Base-by-base conservation (phyloP, 2,888 invertebrate genomes). In the Nesidiocoris tenuis region DNA sequence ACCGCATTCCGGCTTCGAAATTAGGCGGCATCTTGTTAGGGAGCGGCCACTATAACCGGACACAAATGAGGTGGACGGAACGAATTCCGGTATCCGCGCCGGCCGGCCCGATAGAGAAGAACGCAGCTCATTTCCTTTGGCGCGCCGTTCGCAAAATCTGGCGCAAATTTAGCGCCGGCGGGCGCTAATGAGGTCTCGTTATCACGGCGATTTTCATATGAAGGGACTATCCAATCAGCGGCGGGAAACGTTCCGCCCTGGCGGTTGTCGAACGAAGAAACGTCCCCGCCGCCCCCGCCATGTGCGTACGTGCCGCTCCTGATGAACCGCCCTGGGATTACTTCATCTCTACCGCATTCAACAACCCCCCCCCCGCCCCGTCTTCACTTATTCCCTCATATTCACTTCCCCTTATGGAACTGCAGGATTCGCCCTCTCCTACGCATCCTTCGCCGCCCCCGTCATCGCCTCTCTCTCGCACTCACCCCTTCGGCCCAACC, bases 271-370 rank as follows among this genome's bases (percentile, higher is more conserved):
- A 39, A 39, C 39, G 39, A 39, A 39, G 39, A 39, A 39, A 39
- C 39, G 39, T 12, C 12, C 39, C 61, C 12, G 17, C 12, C 39
- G 5, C 39, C 39, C 12, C 39, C 39, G 63, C 24, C 16, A 65
- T 74, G 74, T 75, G 74, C 17, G 66, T 57, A 66, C 74, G 74
- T 66, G 74, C 74, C 74, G 63, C 25, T 64, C 59, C 74, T 66
- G 74, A 75, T 75, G 74, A 75, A 75, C 74, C 74, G 22, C 66
- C 74, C 25, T 66, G 39, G 74, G 74, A 75, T 75, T 75, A 75
- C 74, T 75, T 75, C 74, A 75, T 66, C 74, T 75, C 74, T 59
- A 56, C 74, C 74, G 63, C 74, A 72, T 72, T 72, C 72, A 72
- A 7, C 72, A 2, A 1, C 59, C 59, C 71, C 19, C 5, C 5